phyloP scores from a whole-genome alignment of 2,888 invertebrate species.

The Litoditis marina region DNA sequence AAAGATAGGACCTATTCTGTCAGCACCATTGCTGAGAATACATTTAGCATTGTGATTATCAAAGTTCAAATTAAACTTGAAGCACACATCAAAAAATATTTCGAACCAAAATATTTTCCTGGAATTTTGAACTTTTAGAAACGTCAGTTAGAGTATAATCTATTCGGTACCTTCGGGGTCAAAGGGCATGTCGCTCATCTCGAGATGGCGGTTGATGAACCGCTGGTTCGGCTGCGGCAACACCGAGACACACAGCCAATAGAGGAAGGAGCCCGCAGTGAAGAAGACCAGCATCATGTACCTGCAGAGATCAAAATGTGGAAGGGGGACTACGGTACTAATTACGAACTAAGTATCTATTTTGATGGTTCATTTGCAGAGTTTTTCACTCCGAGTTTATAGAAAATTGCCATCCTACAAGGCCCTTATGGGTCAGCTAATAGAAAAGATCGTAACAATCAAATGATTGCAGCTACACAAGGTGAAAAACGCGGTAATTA shows the following conservation, averaged over 20 bases:
- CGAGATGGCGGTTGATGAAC: slow-evolving; percentile 59
- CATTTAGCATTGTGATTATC: not conserved
- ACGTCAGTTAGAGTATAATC: too few relatives aligned
- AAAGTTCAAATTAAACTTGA: not conserved
- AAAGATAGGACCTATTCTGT: too few relatives aligned
- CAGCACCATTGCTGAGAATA: too few relatives aligned
- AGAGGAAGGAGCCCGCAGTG: slow-evolving; percentile 55
- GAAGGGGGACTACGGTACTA: too few relatives aligned
- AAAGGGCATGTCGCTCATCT: slow-evolving; percentile 60
- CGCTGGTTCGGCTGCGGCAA: slow-evolving; percentile 45
- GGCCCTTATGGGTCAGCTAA: too few relatives aligned
- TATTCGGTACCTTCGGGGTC: slow-evolving; percentile 41
- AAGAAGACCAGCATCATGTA: slow-evolving; percentile 50
- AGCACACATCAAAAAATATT: too few relatives aligned
- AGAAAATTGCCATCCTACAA: not conserved
- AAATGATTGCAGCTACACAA: too few relatives aligned
- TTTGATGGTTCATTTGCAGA: not conserved
- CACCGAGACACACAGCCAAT: slow-evolving; percentile 53
- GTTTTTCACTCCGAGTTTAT: not conserved
- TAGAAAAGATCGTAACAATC: too few relatives aligned
- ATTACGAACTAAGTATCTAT: not conserved
- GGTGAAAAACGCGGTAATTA: too few relatives aligned
- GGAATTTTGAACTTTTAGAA: too few relatives aligned
- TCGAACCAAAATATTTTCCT: too few relatives aligned
- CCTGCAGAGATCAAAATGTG: too few relatives aligned